Percentiles rank a stretch among this genome's conserved stretches.
phyloP scores from a whole-genome alignment of 2,797 vertebrate species.

The Prionace glauca region DNA sequence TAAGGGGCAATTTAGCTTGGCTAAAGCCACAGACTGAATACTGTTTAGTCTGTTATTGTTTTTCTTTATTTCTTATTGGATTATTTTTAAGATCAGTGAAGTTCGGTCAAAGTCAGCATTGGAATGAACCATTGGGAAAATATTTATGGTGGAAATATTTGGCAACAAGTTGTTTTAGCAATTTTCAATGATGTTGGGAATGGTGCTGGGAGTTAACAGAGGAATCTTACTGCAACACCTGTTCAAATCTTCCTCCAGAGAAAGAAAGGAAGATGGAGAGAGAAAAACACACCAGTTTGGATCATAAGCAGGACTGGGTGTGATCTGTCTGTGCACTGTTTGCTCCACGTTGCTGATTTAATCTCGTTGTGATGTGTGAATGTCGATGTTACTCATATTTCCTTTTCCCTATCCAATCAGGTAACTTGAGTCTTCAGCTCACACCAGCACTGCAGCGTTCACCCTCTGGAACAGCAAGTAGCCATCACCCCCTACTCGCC shows the following conservation, averaged over 20 bases:
- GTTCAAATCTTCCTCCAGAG: too few species aligned
- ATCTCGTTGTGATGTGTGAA: neutral
- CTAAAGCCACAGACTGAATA: too few species aligned
- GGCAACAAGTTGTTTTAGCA: neutral
- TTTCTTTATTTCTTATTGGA: neutral
- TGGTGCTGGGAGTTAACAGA: neutral
- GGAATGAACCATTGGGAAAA: neutral
- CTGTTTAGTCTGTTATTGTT: too few species aligned
- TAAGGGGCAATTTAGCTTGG: too few species aligned
- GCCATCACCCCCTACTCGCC: neutral
- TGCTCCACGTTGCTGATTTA: neutral
- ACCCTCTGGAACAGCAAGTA: neutral
- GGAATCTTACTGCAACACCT: neutral
- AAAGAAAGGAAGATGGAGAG: neutral
- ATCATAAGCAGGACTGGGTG: neutral
- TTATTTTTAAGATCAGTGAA: neutral
- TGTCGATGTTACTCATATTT: neutral
- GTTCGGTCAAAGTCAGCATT: neutral
- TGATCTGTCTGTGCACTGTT: neutral
- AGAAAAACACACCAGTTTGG: too few species aligned
- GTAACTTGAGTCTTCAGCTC: neutral
- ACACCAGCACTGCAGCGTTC: neutral
- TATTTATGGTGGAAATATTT: neutral
- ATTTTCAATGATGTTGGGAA: neutral
- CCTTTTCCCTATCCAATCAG: neutral